Evolutionary conservation across 2,113 vertebrate species (phyloP).

Genomic region (Shinisaurus crocodilurus): DNA sequence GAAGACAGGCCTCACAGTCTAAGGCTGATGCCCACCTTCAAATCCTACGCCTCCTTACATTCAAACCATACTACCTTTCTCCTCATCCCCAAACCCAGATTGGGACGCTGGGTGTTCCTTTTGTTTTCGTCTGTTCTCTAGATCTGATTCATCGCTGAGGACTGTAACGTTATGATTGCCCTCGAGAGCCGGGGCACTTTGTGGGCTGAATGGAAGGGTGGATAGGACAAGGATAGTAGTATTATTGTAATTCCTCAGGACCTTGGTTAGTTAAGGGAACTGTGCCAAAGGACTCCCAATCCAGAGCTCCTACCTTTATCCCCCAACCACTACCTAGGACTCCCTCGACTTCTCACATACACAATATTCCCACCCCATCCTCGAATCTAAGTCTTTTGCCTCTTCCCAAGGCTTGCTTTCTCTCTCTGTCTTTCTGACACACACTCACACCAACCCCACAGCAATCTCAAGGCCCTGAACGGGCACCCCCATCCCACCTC

Average conservation of each 20-base stretch:
- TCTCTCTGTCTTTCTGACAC: background rate
- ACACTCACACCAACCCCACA: background rate
- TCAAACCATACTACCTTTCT: background rate
- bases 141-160: background rate
- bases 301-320: background rate
- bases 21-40: background rate
- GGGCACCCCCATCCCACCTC: background rate
- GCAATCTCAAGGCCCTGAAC: too few relatives aligned
- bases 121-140: background rate
- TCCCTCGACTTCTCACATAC: too few relatives aligned
- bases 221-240: background rate
- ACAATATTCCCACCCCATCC: background rate
- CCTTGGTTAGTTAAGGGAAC: background rate
- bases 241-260: background rate
- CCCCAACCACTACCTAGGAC: too few relatives aligned
- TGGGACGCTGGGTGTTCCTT: background rate
- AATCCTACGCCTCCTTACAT: background rate
- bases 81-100: background rate
- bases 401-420: rapidly evolving
- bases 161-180: background rate
- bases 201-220: background rate
- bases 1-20: background rate
- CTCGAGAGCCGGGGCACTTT: background rate
- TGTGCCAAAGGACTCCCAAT: background rate
- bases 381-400: background rate